These are phyloP conservation scores for Melieria omissa DNA, from an alignment of 2,888 invertebrate genomes.

Conservation along the genomic window DNA sequence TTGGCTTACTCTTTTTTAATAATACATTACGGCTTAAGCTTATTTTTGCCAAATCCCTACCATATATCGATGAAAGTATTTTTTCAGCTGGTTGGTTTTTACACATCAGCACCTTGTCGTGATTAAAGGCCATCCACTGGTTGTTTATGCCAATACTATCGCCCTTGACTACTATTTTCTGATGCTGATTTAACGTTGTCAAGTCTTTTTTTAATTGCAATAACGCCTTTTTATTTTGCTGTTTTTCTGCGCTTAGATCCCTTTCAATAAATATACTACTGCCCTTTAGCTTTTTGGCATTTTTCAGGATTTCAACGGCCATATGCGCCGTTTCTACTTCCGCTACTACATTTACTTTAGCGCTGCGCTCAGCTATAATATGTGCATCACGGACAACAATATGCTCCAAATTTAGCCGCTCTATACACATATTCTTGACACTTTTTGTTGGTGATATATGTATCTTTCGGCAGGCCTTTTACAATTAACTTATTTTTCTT, in stretches of 20 bases:
- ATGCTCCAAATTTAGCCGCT: neutral
- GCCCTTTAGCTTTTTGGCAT: neutral
- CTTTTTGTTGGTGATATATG: neutral
- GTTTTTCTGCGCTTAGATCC: neutral
- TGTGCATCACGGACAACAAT: too few species aligned
- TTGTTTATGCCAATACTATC: neutral
- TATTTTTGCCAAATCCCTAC: neutral
- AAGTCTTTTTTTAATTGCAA: constrained; percentile 5
- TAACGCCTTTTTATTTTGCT: neutral
- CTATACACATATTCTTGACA: neutral
- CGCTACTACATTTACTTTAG: neutral
- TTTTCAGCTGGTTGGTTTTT: neutral
- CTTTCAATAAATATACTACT: neutral
- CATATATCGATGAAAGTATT: neutral
- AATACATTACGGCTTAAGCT: neutral
- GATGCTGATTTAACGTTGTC: neutral
- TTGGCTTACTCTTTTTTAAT: neutral
- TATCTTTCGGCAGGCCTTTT: neutral
- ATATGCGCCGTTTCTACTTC: too few species aligned
- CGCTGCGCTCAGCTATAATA: neutral
- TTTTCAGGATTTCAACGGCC: neutral
- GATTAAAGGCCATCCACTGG: constrained; percentile 1
- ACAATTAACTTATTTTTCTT: constrained; percentile 1
- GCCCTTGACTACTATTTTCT: neutral
- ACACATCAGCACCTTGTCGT: neutral